Evolutionary conservation across 30 jellyfish, hydroid and myxozoan genomes (phyloP).

Genomic region (Clytia hemisphaerica): DNA sequence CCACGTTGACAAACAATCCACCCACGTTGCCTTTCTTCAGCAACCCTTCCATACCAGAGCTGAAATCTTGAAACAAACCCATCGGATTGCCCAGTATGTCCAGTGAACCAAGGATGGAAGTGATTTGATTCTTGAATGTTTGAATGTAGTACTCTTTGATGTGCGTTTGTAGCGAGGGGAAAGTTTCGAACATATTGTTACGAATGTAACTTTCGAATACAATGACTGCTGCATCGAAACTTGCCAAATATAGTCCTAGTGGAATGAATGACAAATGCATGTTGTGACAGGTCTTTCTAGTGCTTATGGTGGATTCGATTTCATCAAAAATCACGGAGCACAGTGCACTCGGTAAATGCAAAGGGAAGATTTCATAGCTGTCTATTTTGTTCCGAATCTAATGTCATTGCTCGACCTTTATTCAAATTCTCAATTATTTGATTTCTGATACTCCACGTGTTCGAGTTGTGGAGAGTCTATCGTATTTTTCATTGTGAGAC

Average conservation of each 20-base stretch:
- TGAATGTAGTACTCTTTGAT: slow-evolving; percentile 64
- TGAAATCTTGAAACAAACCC: slow-evolving; percentile 88
- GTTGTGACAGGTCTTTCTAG: no score
- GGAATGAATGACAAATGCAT: not conserved
- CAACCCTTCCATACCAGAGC: slow-evolving; percentile 89
- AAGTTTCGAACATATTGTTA: slow-evolving; percentile 62
- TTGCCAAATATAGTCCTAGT: slow-evolving; percentile 67
- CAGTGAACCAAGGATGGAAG: slow-evolving; percentile 81
- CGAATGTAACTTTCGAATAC: slow-evolving; percentile 43
- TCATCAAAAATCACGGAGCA: not conserved
- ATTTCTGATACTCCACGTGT: no score
- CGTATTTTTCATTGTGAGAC: no score
- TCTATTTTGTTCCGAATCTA: no score
- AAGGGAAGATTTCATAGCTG: no score
- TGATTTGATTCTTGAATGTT: slow-evolving; percentile 67
- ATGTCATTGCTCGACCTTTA: no score
- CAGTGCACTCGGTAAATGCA: no score
- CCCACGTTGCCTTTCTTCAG: slow-evolving; percentile 90
- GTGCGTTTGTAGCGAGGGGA: slow-evolving; percentile 35
- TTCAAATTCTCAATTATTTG: no score
- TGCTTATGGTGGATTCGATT: not conserved
- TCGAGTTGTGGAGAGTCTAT: no score
- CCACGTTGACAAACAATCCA: slow-evolving; percentile 90
- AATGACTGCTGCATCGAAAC: slow-evolving; percentile 82
- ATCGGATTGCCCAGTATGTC: slow-evolving; percentile 95